Base-by-base conservation (phyloP, 2,888 invertebrate genomes). In the Parnassius orleans region DNA sequence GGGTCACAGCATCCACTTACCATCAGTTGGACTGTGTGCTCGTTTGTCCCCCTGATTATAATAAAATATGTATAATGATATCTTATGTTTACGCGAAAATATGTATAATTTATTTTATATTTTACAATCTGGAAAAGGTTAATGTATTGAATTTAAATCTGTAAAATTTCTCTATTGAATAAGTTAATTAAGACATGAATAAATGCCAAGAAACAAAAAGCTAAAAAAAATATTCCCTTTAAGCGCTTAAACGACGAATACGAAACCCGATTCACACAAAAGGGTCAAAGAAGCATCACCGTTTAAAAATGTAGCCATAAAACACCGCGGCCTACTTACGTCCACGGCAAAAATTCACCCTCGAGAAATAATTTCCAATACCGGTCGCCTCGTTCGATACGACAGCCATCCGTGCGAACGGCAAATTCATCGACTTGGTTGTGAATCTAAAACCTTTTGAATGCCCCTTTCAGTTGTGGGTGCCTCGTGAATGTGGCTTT, bases 321-420 rank as follows among this genome's bases (percentile, higher is more conserved):
- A 87, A 79, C 77, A 82, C 71, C 73, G 72, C 77, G 87, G 82
- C 88, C 87, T 79, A 86, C 75, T 85, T 87, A 82, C 73, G 87
- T 87, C 84, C 68, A 63, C 58, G 68, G 72, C 86, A 86, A 15
- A 12, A 79, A 78, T 76, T 79, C 76, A 75, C 77, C 77, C 74
- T 72, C 66, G 74, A 77, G 78, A 81, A 84, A 86, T 84, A 79
- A 86, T 84, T 86, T 81, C 83, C 80, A 82, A 83, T 81, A 77
- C 77, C 48, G 48, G 14, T 14, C 14, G 12, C 48, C 68, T 61
- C 72, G 72, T 70, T 72, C 74, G 71, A 73, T 76, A 72, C 71
- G 68, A 71, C 70, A 72, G 70, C 69, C 74, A 71, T 78, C 77
- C 75, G 72, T 77, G 75, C 79, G 80, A 81, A 84, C 76, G 70